Percentiles rank a stretch among this genome's conserved stretches.
Conservation (phyloP, 2,888 invertebrate species). For the Hyles lineata region DNA sequence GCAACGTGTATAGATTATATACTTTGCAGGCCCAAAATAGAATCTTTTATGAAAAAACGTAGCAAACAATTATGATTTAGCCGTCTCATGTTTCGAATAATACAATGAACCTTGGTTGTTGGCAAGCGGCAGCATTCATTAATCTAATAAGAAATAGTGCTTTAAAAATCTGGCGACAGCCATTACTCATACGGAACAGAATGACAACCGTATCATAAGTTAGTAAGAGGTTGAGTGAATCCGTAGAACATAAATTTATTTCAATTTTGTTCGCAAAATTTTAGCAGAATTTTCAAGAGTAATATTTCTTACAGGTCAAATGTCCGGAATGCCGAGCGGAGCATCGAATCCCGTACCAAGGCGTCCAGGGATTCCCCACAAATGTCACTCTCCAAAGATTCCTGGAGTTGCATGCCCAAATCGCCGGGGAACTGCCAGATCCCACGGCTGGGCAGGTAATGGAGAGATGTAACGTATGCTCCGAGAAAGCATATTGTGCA, state of each 20-base stretch:
- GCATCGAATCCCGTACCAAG: conserved; percentile 97
- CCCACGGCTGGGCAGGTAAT: conserved; percentile 96
- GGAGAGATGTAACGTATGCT: conserved; percentile 97
- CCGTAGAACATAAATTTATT: background rate
- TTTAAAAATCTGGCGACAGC: conserved; percentile 19
- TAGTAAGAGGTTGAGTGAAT: background rate
- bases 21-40: background rate
- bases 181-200: background rate
- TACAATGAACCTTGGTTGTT: background rate
- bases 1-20: background rate
- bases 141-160: background rate
- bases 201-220: conserved; percentile 4
- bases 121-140: conserved; percentile 4
- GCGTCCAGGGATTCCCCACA: conserved; percentile 96
- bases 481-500: conserved; percentile 95
- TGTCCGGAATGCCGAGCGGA: conserved; percentile 99
- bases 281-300: background rate
- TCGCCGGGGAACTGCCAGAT: conserved; percentile 95
- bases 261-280: background rate
- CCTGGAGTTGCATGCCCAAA: conserved; percentile 96
- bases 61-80: background rate
- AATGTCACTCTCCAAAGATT: conserved; percentile 98
- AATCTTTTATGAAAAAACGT: background rate
- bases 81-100: background rate
- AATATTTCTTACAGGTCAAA: conserved; percentile 89